Conservation (phyloP, 2,797 vertebrate species). For the Hemibagrus guttatus region DNA sequence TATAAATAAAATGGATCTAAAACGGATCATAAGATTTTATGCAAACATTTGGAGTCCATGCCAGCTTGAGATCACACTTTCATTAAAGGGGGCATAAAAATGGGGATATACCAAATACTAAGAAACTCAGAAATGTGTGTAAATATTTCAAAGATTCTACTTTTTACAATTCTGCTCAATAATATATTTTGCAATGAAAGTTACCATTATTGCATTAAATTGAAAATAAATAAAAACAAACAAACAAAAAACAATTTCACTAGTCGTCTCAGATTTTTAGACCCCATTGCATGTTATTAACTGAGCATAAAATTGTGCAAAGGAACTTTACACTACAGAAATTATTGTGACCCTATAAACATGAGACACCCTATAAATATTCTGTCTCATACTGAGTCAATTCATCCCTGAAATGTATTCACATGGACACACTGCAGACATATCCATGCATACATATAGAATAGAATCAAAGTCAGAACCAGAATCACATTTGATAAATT, state of each 20-base stretch:
- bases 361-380: too few species aligned
- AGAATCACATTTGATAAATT: too few species aligned
- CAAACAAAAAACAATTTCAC: background rate
- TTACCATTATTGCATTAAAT: background rate
- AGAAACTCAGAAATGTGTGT: background rate
- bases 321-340: background rate
- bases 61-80: too few species aligned
- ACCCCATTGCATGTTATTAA: background rate
- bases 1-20: background rate
- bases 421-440: too few species aligned
- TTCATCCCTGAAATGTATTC: too few species aligned
- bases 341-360: background rate
- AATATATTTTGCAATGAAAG: too few species aligned
- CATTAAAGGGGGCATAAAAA: background rate
- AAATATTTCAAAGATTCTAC: too few species aligned
- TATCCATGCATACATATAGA: too few species aligned
- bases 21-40: background rate
- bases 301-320: background rate
- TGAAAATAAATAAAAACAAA: background rate
- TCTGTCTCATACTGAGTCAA: too few species aligned
- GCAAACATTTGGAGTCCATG: background rate
- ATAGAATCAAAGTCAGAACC: too few species aligned
- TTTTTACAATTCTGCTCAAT: too few species aligned
- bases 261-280: background rate
- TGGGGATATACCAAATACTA: background rate